phyloP scores from a whole-genome alignment of 2,113 vertebrate species.

The Callospermophilus lateralis region DNA sequence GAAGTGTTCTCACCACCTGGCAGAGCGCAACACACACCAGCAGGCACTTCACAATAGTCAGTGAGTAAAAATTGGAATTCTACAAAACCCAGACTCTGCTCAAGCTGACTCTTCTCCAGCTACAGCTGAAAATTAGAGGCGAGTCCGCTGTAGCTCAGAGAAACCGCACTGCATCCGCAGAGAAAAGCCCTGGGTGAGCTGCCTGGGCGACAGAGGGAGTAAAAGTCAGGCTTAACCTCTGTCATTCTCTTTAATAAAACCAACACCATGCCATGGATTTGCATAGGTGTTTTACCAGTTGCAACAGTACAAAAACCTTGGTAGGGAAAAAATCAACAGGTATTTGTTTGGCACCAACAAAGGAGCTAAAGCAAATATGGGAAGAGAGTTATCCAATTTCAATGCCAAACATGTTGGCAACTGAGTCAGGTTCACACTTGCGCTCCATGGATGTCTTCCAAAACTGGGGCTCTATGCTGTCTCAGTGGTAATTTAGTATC shows the following conservation, averaged over 20 bases:
- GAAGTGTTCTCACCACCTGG: neutral
- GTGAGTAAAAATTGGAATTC: neutral
- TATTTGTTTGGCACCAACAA: slow-evolving; percentile 9
- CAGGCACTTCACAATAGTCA: neutral
- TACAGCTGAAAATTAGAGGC: neutral
- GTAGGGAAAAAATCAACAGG: slow-evolving; percentile 48
- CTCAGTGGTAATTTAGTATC: neutral
- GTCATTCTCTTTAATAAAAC: neutral
- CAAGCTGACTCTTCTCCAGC: neutral
- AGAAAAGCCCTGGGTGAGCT: neutral
- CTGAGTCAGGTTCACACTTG: neutral
- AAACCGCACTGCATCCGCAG: neutral
- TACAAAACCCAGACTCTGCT: neutral
- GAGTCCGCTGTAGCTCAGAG: neutral
- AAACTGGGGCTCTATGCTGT: neutral
- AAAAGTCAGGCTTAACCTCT: neutral
- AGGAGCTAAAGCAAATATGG: neutral
- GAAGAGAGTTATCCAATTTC: neutral
- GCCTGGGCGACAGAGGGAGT: neutral
- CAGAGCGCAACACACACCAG: neutral
- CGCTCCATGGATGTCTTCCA: neutral
- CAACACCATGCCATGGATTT: neutral
- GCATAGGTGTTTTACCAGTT: neutral
- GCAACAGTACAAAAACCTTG: neutral
- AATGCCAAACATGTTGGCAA: slow-evolving; percentile 24